These are phyloP conservation scores for Cephalopachus bancanus DNA, from an alignment of 2,797 vertebrate genomes.

Conservation along the genomic window DNA sequence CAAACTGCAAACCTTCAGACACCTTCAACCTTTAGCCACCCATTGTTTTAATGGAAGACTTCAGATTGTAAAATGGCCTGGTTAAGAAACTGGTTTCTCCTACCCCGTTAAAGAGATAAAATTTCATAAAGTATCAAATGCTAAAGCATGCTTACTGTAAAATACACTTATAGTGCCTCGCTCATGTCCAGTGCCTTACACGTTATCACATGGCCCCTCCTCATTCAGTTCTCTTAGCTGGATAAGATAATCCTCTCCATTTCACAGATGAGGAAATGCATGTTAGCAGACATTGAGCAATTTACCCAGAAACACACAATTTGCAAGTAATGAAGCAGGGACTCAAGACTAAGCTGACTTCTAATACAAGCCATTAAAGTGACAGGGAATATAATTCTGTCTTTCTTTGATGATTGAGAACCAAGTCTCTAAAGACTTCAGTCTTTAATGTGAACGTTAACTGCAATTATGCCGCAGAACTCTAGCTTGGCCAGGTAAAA, in stretches of 20 bases:
- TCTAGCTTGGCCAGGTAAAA: not conserved
- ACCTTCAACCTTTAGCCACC: not conserved
- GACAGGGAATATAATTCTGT: not conserved
- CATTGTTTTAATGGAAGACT: not conserved
- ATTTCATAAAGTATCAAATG: not conserved
- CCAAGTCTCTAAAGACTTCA: not conserved
- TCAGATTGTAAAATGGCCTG: not conserved
- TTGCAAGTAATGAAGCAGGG: not conserved
- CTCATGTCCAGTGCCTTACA: rapidly evolving
- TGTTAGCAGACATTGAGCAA: rapidly evolving
- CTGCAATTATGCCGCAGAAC: not conserved
- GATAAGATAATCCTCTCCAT: not conserved
- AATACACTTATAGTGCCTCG: rapidly evolving
- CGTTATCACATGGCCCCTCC: not conserved
- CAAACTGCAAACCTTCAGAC: not conserved
- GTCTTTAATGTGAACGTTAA: not conserved
- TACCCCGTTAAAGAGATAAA: not conserved
- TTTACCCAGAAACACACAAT: not conserved
- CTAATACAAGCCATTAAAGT: not conserved
- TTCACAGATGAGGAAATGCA: not conserved
- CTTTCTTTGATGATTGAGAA: not conserved
- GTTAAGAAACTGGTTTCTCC: not conserved
- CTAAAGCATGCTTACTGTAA: not conserved
- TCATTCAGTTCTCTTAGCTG: rapidly evolving
- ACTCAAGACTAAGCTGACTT: not conserved